Conservation (phyloP, 2,888 invertebrate genomes). For the Xestia rhomboidea region DNA sequence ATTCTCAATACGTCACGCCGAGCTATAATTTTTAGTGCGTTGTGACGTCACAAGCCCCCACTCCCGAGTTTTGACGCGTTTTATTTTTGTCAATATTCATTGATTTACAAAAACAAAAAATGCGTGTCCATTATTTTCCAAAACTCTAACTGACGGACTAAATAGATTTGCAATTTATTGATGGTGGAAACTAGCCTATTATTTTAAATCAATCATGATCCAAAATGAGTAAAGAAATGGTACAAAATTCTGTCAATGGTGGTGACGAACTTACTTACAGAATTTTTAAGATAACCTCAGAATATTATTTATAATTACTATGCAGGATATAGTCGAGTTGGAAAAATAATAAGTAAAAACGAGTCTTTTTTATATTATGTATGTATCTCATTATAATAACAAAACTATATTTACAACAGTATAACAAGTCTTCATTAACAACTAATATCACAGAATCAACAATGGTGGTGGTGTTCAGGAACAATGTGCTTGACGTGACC, state of each 20-base stretch:
- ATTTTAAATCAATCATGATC: neutral
- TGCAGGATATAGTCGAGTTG: neutral
- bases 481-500: constrained; percentile 32
- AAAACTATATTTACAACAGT: constrained; percentile 16
- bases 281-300: neutral
- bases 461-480: constrained; percentile 18
- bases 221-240: neutral
- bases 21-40: too few relatives aligned
- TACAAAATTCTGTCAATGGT: neutral
- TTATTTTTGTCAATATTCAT: too few relatives aligned
- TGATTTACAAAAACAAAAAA: too few relatives aligned
- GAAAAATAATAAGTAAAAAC: neutral
- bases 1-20: too few relatives aligned
- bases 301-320: neutral
- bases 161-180: too few relatives aligned
- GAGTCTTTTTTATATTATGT: neutral
- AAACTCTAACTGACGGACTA: too few relatives aligned
- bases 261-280: neutral
- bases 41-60: too few relatives aligned
- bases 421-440: neutral
- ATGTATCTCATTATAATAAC: neutral
- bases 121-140: too few relatives aligned
- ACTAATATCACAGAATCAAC: constrained; percentile 31
- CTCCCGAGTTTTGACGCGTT: too few relatives aligned
- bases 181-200: too few relatives aligned